Evolutionary conservation across 2,888 invertebrate species (phyloP).

Genomic region (Saturnia pavonia): DNA sequence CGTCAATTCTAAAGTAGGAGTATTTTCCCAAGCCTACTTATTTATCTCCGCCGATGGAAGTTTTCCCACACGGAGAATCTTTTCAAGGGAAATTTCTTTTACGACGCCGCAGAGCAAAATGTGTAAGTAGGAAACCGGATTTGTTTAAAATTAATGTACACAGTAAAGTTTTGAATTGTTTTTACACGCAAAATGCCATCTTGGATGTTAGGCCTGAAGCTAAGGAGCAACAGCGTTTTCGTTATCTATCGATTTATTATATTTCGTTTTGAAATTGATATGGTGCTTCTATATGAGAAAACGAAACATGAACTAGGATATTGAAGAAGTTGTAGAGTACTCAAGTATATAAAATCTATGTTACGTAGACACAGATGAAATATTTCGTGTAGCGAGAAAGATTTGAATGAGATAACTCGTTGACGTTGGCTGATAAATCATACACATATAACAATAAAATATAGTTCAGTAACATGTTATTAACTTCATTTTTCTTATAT

Average conservation of each 20-base stretch:
- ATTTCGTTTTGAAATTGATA: not conserved
- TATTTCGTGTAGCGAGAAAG: too few species aligned
- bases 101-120: constrained; percentile 8
- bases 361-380: too few species aligned
- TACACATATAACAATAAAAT: too few species aligned
- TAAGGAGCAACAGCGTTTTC: not conserved
- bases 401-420: too few species aligned
- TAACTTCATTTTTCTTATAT: too few species aligned
- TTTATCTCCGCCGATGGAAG: not conserved
- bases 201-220: not conserved
- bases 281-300: too few species aligned
- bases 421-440: too few species aligned
- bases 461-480: too few species aligned
- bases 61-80: constrained; percentile 11
- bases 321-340: not conserved
- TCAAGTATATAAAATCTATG: too few species aligned
- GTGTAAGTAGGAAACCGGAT: constrained; percentile 29
- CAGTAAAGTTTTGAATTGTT: constrained; percentile 27
- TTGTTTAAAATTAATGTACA: constrained; percentile 29
- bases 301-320: not conserved
- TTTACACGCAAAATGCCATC: constrained; percentile 21
- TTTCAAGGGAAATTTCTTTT: constrained; percentile 17
- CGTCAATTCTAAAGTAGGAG: not conserved
- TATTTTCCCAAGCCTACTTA: not conserved
- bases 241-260: not conserved